Evolutionary conservation across 2,888 invertebrate species (phyloP), one percentile per base, ranked within the genome.

Genomic region (Stenurella melanura): DNA sequence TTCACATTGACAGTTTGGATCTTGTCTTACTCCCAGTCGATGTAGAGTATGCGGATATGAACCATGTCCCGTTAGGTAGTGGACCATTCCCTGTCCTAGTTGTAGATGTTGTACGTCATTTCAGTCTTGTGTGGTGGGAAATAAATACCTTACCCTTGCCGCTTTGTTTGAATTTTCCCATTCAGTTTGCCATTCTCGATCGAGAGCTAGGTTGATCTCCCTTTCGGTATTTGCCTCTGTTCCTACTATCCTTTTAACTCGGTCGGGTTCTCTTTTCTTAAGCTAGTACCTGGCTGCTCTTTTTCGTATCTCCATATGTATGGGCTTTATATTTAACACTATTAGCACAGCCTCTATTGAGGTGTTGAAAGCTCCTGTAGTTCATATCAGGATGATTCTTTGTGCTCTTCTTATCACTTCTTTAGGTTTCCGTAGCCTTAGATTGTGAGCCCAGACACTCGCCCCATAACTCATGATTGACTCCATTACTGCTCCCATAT

Each of bases 41-140:
- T 30, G 5, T 9, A 70, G 26, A 17, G 56, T 18, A 7, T 9
- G 18, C 0, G 70, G 64, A 17, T 75, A 75, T 0, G 75, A 70
- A 0, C 75, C 75, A 34, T 75, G 75, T 19, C 70, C 75, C 9
- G 63, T 75, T 1, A 75, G 12, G 15, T 54, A 70, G 18, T 75
- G 75, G 1, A 70, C 56, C 12, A 42, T 10, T 0, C 70, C 64
- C 0, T 56, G 70, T 15, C 15, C 4, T 42, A 64, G 69, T 3
- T 70, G 18, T 7, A 26, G 0, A 15, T 18, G 15, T 0, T 15
- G 4, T 3, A 9, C 0, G 1, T 61, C 15, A 1, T 18, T 4
- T 30, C 17, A 19, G 11, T 11, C 15, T 6, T 21, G n/a, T 0
- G 18, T 15, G 0, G 61, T 61, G 19, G 19, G 61, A 19, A 61